Percentiles rank a stretch among this genome's conserved stretches.
Conservation (phyloP, 2,797 vertebrate species). For the Cuniculus paca region DNA sequence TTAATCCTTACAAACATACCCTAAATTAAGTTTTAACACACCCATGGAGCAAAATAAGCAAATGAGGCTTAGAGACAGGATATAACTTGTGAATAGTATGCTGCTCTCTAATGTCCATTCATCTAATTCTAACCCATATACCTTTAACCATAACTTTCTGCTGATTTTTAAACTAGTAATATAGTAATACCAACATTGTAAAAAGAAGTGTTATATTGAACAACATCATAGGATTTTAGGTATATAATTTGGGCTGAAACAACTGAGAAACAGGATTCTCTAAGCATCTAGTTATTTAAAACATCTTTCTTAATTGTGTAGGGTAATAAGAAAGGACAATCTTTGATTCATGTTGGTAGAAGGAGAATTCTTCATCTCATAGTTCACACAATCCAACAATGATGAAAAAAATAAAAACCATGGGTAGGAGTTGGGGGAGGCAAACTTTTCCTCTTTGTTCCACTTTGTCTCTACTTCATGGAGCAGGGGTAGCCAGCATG, state of each 20-base stretch:
- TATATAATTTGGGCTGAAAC: not conserved
- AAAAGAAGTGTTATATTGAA: not conserved
- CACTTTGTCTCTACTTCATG: too few relatives aligned
- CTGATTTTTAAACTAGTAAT: not conserved
- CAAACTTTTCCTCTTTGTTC: not conserved
- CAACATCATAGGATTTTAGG: not conserved
- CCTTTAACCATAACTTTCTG: not conserved
- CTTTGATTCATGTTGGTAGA: not conserved
- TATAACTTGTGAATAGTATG: not conserved
- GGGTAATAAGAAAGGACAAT: not conserved
- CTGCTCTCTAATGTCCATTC: not conserved
- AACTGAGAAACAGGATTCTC: not conserved
- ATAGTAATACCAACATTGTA: not conserved
- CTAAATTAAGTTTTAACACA: not conserved
- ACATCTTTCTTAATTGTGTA: not conserved
- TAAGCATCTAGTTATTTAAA: not conserved
- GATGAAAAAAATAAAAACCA: not conserved
- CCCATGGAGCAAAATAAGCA: not conserved
- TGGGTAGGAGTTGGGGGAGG: fast-evolving
- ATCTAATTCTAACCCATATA: not conserved
- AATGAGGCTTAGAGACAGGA: not conserved
- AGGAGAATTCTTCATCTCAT: not conserved
- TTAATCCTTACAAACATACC: not conserved
- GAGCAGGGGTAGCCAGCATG: not conserved
- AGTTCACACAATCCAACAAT: not conserved